A percentile compares a stretch with the other conserved stretches of the same genome.
Conservation (phyloP, 1,140 invertebrate genomes). For the Bombus breviceps region DNA sequence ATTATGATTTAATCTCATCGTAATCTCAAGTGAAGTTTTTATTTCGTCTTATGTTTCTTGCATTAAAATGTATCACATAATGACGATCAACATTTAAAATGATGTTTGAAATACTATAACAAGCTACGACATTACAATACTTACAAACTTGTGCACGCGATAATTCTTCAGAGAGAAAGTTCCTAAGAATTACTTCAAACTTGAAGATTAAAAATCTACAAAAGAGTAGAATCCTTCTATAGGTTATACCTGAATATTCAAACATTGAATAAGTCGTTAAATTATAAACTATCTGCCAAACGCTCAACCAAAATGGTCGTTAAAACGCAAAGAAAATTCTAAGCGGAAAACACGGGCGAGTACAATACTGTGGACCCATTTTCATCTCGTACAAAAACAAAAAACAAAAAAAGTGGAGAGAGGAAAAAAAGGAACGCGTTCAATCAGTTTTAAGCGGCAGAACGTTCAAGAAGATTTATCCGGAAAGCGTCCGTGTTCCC, state of each 20-base stretch:
- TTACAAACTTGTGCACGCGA: too few species aligned
- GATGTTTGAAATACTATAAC: neutral
- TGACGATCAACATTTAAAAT: too few species aligned
- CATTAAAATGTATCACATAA: too few species aligned
- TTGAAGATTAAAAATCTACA: neutral
- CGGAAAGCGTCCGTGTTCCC: slow-evolving; percentile 14
- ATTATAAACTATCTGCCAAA: neutral
- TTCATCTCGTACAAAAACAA: neutral
- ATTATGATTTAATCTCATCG: too few species aligned
- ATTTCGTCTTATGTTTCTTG: too few species aligned
- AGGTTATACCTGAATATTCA: too few species aligned
- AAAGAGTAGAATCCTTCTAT: neutral
- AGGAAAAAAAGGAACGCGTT: neutral
- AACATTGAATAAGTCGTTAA: neutral
- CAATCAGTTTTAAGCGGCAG: slow-evolving; percentile 23
- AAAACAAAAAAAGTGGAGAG: neutral
- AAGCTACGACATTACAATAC: neutral
- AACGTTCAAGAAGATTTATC: slow-evolving; percentile 38
- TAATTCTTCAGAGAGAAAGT: too few species aligned
- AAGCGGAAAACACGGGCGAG: neutral
- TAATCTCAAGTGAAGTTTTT: too few species aligned
- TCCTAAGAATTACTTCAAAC: neutral
- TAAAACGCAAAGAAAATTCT: neutral
- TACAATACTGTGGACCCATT: neutral
- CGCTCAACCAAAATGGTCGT: neutral